Base-by-base conservation (phyloP, 2,888 invertebrate species). In the Macrosoma leucophasiata region DNA sequence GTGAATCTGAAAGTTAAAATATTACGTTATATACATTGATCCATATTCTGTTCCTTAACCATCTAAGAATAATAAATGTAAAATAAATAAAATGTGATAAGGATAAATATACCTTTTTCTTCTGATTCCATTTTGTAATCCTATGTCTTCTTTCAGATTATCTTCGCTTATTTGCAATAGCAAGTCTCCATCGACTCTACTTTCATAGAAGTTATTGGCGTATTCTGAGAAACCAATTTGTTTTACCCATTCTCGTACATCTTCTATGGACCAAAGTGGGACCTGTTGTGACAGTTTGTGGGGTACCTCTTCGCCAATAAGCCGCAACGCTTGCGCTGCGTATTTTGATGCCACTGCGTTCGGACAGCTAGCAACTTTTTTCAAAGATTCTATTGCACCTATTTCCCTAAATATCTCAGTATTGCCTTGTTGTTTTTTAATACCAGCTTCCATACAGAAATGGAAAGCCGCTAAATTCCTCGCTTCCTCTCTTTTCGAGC, bases 381-480 rank as follows among this genome's bases (percentile, higher is more conserved):
- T 98, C 55, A 99, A 84, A 0, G 97, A 94, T 56, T 96, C 96
- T 43, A 98, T 93, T 1, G 97, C 98, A 32, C 95, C 96, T 48
- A 99, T 98, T 74, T 96, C 95, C 41, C 91, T 87, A 68, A 98
- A 97, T 58, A 97, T 93, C 69, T 92, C 91, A 0, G 95, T 94
- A 45, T 95, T 94, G 3, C 94, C 94, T 70, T 96, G 96, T 55
- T 93, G 92, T 56, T 96, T 94, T 71, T 98, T 98, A 33, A 99
- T 98, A 19, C 96, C 96, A 7, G 98, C 98, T 76, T 99, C 99
- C 97, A 99, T 97, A 63, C 97, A 97, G 71, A 98, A 94, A 67
- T 99, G 99, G 70, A 98, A 99, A 18, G 98, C 97, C 3, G 98
- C 98, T 53, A 99, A 81, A 66, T 96, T 97, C 57, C 97, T 89